These are phyloP conservation scores for Maconellicoccus hirsutus DNA, from an alignment of 1,140 invertebrate species.

Conservation along the genomic window DNA sequence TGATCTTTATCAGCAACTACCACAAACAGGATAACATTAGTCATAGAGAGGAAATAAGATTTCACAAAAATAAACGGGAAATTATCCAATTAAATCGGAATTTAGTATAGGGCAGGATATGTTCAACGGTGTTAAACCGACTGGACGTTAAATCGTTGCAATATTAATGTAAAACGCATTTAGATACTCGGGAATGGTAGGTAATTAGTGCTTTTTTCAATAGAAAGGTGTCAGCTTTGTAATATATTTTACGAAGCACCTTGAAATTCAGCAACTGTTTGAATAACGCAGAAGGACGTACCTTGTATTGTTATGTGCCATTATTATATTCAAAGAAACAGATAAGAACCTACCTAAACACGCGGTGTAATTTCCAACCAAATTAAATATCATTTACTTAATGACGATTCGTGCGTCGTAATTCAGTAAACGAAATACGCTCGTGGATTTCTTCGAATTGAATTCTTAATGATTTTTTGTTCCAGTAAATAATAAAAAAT, in stretches of 20 bases:
- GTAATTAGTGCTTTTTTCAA: not conserved
- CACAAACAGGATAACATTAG: not conserved
- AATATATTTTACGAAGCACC: constrained; percentile 7
- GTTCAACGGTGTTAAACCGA: not conserved
- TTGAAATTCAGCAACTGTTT: not conserved
- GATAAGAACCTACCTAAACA: not conserved
- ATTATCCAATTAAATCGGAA: not conserved
- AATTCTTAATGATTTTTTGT: not conserved
- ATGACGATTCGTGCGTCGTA: not conserved
- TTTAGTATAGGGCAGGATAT: not conserved
- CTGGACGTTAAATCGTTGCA: not conserved
- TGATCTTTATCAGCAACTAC: too few relatives aligned
- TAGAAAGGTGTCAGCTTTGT: not conserved
- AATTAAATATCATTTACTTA: not conserved
- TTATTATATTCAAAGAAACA: not conserved
- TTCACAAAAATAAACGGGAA: not conserved
- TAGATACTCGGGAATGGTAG: not conserved
- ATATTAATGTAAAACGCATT: not conserved
- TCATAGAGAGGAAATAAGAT: not conserved
- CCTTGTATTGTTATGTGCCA: not conserved
- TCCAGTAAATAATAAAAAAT: not conserved
- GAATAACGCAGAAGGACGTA: not conserved
- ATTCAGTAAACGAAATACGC: too few relatives aligned
- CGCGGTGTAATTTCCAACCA: not conserved
- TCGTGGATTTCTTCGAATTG: too few relatives aligned